These are phyloP conservation scores for Danaus melanippus DNA, from an alignment of 1,140 invertebrate species.

Conservation along the genomic window DNA sequence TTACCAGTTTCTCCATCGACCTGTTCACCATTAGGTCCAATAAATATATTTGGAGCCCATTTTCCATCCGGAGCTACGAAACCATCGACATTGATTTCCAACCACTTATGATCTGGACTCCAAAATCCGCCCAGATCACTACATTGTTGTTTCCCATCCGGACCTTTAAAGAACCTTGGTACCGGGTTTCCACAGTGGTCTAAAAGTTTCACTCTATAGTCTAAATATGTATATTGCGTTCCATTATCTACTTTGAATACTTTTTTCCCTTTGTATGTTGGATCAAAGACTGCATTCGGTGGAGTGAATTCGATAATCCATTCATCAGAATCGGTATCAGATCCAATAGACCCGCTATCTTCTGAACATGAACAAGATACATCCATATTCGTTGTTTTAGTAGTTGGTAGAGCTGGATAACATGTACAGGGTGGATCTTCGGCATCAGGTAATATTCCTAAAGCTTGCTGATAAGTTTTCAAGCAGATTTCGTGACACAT, in stretches of 20 bases:
- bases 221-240: constrained; percentile 54
- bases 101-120: constrained; percentile 52
- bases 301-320: constrained; percentile 65
- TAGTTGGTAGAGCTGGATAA: constrained; percentile 34
- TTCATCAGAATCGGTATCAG: constrained; percentile 59
- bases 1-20: constrained; percentile 49
- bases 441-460: constrained; percentile 46
- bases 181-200: constrained; percentile 54
- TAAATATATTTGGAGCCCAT: constrained; percentile 54
- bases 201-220: constrained; percentile 54
- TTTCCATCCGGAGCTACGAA: constrained; percentile 49
- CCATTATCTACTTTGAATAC: constrained; percentile 33
- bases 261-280: constrained; percentile 46
- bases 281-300: constrained; percentile 53
- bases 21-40: constrained; percentile 47
- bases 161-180: constrained; percentile 56
- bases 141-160: constrained; percentile 56
- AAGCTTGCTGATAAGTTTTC: constrained; percentile 61
- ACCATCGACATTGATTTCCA: constrained; percentile 59
- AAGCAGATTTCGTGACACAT: constrained; percentile 61
- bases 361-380: constrained; percentile 55
- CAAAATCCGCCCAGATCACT: constrained; percentile 65
- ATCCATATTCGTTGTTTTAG: constrained; percentile 34
- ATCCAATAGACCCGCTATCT: constrained; percentile 31
- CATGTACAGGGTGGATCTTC: constrained; percentile 52